Evolutionary conservation across 2,797 vertebrate genomes (phyloP), one percentile per base, ranked within the genome.

Genomic region (Tragopan temminckii): DNA sequence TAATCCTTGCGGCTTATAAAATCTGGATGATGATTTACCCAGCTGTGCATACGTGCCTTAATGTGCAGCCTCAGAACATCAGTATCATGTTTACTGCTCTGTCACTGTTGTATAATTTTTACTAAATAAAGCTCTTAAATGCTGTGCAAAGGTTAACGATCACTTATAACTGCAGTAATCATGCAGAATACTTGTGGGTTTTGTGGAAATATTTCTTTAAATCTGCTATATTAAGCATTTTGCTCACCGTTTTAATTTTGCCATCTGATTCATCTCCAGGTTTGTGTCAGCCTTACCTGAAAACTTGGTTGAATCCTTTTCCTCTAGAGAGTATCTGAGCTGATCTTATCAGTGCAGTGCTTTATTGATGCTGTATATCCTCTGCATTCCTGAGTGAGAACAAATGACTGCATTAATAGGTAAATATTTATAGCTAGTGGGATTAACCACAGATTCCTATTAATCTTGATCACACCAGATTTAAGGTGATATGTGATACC

Each of bases 41-140:
- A 88, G 68, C 74, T 92, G 62, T 79, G 52, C 40, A 9, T 61
- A 45, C 2, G 2, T 64, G 55, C 50, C 88, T 69, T 62, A 79
- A 89, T 15, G 53, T 81, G 48, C 82, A 93, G 84, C 71, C 67
- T 92, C 36, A 31, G 52, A 95, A 86, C 58, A 63, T 89, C 80
- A 42, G 43, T 68, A 24, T 76, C 55, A 2, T 66, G 55, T 84
- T 92, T 90, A 69, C 72, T 88, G 80, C 63, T 52, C 48, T 91
- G 93, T 62, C 72, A 77, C 53, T 78, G 35, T 75, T 43, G 42
- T 90, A 80, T 79, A 69, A 78, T 80, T 95, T 88, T 85, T 80
- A 64, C 75, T 89, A 89, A 95, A 78, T 83, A 92, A 95, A 91
- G 55, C 64, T 82, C 52, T 55, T 93, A 76, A 77, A 81, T 85